Evolutionary conservation across 2,888 invertebrate species (phyloP).

Genomic region (Anoncus sp.): DNA sequence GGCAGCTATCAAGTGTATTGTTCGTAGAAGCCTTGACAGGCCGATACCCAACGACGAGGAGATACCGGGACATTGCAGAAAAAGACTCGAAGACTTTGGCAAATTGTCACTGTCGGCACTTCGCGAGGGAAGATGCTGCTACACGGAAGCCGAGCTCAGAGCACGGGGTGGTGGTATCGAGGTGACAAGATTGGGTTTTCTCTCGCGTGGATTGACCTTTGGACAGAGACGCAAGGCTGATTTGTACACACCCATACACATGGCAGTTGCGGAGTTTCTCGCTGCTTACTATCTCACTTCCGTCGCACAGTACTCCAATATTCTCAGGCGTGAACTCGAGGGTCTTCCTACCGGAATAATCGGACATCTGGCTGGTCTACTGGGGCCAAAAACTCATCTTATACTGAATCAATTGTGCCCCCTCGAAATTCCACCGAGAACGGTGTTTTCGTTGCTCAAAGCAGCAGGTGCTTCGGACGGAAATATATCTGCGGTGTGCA

Average conservation of each 20-base stretch:
- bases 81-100: conserved; percentile 84
- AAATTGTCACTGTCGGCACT: conserved; percentile 84
- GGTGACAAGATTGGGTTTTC: conserved; percentile 83
- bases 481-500: conserved; percentile 84
- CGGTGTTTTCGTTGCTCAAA: conserved; percentile 84
- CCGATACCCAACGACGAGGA: conserved; percentile 77
- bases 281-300: conserved; percentile 85
- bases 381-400: conserved; percentile 84
- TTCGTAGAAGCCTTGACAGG: conserved; percentile 81
- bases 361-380: conserved; percentile 83
- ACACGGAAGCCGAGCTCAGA: conserved; percentile 84
- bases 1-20: conserved; percentile 83
- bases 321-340: conserved; percentile 84
- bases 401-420: conserved; percentile 84
- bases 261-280: conserved; percentile 84
- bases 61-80: conserved; percentile 82
- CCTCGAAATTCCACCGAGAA: conserved; percentile 84
- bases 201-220: conserved; percentile 81
- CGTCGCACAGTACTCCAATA: conserved; percentile 84
- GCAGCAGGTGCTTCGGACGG: conserved; percentile 85
- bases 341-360: conserved; percentile 83
- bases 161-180: conserved; percentile 82
- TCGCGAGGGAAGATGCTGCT: conserved; percentile 83
- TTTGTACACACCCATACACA: conserved; percentile 84
- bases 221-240: conserved; percentile 83